Percentiles rank a stretch among this genome's conserved stretches.
Conservation (phyloP, 2,113 vertebrate species). For the Sinocyclocheilus maitianheensis region DNA sequence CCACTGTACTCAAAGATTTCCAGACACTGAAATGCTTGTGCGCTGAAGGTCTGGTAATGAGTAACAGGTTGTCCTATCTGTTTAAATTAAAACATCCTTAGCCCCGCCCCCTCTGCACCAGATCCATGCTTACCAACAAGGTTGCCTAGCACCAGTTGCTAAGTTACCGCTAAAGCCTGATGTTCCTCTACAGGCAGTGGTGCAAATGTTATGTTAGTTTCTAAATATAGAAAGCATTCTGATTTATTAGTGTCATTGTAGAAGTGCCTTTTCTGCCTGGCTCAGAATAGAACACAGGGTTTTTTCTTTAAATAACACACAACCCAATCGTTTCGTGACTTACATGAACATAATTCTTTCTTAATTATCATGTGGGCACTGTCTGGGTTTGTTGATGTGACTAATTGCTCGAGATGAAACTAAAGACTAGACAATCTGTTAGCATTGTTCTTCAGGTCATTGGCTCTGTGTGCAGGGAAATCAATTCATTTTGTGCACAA, state of each 20-base stretch:
- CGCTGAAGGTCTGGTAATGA: slow-evolving; percentile 6
- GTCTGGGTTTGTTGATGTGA: not conserved
- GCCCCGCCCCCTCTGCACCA: slow-evolving; percentile 55
- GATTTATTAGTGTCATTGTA: slow-evolving; percentile 54
- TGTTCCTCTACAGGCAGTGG: slow-evolving; percentile 56
- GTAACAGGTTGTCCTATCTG: slow-evolving; percentile 28
- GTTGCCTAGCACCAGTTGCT: slow-evolving; percentile 63
- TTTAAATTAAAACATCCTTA: slow-evolving; percentile 38
- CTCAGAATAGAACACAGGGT: slow-evolving; percentile 46
- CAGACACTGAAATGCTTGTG: slow-evolving; percentile 12
- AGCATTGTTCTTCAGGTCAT: not conserved
- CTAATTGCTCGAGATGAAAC: slow-evolving; percentile 21
- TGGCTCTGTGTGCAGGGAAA: not conserved
- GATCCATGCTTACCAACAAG: slow-evolving; percentile 63
- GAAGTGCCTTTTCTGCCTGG: slow-evolving; percentile 46
- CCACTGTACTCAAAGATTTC: not conserved
- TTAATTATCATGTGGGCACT: not conserved
- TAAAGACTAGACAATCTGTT: slow-evolving; percentile 27
- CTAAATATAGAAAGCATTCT: slow-evolving; percentile 56
- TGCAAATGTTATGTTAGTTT: slow-evolving; percentile 56
- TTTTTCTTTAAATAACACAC: slow-evolving; percentile 27
- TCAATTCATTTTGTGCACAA: slow-evolving; percentile 18
- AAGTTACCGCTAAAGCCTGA: slow-evolving; percentile 54
- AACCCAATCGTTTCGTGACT: not conserved
- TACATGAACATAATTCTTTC: not conserved